Conservation (phyloP, 2,888 invertebrate genomes). For the Athalia circularis region DNA sequence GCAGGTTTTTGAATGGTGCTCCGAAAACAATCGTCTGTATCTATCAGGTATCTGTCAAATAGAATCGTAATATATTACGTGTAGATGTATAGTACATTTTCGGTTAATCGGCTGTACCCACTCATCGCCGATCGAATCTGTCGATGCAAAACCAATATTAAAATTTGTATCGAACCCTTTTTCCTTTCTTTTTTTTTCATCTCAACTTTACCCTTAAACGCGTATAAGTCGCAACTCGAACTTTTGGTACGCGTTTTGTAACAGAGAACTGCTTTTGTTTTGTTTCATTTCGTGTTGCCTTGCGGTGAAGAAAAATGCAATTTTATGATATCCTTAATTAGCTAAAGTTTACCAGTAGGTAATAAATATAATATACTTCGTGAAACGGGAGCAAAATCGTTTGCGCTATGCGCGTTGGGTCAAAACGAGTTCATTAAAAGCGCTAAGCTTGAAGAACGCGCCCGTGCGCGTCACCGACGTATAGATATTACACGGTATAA, state of each 20-base stretch:
- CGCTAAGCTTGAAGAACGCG: conserved; percentile 51
- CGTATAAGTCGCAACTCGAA: too few relatives aligned
- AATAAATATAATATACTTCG: too few relatives aligned
- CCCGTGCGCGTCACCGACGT: conserved; percentile 42
- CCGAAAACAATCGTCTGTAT: conserved; percentile 35
- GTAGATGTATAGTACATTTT: background rate
- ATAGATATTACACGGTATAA: background rate
- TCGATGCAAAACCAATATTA: too few relatives aligned
- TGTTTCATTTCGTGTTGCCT: background rate
- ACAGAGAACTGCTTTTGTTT: background rate
- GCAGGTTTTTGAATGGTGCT: conserved; percentile 21
- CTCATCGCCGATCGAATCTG: too few relatives aligned
- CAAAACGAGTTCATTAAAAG: conserved; percentile 71
- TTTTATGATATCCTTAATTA: conserved; percentile 45
- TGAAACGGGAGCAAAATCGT: conserved; percentile 32
- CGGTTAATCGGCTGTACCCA: too few relatives aligned
- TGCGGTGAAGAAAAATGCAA: background rate
- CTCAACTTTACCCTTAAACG: background rate
- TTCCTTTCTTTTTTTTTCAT: background rate
- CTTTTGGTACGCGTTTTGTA: background rate
- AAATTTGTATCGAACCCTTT: background rate
- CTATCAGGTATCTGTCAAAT: background rate
- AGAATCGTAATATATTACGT: background rate
- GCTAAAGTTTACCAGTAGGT: conserved; percentile 26
- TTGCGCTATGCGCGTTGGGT: conserved; percentile 55